Evolutionary conservation across 2,113 vertebrate species (phyloP), one percentile per base, ranked within the genome.

Genomic region (Ophthalmotilapia sp.): DNA sequence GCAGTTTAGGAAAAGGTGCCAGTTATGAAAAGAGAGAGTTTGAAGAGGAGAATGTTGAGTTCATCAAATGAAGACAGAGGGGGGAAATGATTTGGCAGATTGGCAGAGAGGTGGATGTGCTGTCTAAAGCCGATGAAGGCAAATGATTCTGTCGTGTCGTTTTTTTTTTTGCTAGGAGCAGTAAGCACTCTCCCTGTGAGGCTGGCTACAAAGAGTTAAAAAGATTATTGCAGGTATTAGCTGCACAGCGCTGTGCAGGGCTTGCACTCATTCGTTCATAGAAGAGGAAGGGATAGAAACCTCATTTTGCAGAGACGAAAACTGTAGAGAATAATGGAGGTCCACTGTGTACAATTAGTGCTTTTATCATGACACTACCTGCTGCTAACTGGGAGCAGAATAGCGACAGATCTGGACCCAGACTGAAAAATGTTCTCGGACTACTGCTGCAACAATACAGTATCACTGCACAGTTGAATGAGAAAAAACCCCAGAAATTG

Each of bases 181-280:
- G 40, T 9, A 13, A 6, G 47, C 51, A 0, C 81, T 36, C 42
- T 7, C 36, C 1, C 45, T 19, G 4, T 42, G 65, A 40, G 47
- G 23, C 68, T 5, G 14, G 17, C 68, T 5, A 1, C 33, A 42
- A 88, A 82, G 83, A 4, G 90, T 92, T 92, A 90, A 94, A 84
- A 13, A 60, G 86, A 93, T 93, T 91, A 92, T 65, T 83, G 84
- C n/a, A 85, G 84, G 88, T 85, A 87, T 93, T 92, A 91, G 79
- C 89, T 19, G 10, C 75, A 54, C 80, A 8, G 80, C 21, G 29
- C 31, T 86, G 79, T 83, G 81, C 55, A 12, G 81, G 42, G 79
- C 81, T 83, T 62, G 65, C 80, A 85, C 58, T 85, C 87, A 45
- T 83, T 88, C 80, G 62, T 15, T 83, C 36, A 65, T 5, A 11